phyloP scores from a whole-genome alignment of 2,888 invertebrate species.

The Melipona beecheii region DNA sequence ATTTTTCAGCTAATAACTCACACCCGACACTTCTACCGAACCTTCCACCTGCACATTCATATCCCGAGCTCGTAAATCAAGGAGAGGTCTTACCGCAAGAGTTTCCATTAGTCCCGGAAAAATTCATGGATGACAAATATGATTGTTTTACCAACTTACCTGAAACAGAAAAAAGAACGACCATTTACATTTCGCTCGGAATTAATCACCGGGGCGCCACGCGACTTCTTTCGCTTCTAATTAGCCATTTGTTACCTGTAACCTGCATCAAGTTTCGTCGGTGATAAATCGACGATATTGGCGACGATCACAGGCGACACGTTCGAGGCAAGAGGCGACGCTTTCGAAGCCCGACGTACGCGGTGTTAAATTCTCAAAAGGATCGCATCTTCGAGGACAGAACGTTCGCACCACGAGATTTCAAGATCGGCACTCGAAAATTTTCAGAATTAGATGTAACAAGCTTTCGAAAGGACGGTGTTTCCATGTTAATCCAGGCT shows the following conservation, averaged over 20 bases:
- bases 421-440: not conserved
- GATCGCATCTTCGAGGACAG: not conserved
- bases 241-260: not conserved
- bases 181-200: constrained; percentile 32
- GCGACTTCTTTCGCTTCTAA: not conserved
- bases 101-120: constrained; percentile 73
- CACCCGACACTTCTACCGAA: constrained; percentile 69
- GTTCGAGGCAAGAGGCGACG: not conserved
- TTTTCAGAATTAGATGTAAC: not conserved
- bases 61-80: constrained; percentile 72
- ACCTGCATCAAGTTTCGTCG: too few species aligned
- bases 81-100: constrained; percentile 71
- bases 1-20: constrained; percentile 76
- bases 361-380: not conserved
- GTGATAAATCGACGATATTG: not conserved
- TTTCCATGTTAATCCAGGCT: too few species aligned
- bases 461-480: too few species aligned
- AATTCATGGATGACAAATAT: constrained; percentile 72
- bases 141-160: constrained; percentile 74
- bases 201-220: not conserved
- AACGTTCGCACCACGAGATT: too few species aligned
- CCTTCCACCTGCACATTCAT: constrained; percentile 70
- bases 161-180: constrained; percentile 66
- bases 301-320: not conserved
- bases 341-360: too few species aligned